phyloP scores from a whole-genome alignment of 2,888 invertebrate species.

The Caenorhabditis becei region DNA sequence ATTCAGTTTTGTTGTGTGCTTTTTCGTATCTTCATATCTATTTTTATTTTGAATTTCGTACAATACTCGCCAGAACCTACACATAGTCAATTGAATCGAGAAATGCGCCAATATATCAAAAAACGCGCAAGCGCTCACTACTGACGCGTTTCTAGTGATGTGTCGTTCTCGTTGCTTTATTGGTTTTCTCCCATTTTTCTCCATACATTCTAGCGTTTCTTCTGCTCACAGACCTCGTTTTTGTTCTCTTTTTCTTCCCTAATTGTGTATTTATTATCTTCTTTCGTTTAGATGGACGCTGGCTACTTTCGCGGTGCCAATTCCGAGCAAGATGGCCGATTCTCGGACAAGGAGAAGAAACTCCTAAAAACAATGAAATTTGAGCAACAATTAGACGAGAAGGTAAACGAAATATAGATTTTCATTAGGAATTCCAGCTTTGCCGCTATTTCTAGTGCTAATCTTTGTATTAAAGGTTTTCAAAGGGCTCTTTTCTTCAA shows the following conservation, averaged over 20 bases:
- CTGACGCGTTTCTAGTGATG: neutral
- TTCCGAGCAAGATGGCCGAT: conserved; percentile 98
- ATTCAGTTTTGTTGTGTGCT: no score
- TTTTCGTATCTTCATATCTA: no score
- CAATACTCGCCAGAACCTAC: no score
- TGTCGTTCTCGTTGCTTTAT: neutral
- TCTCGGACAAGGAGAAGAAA: conserved; percentile 99
- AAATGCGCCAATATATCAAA: neutral
- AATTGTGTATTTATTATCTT: neutral
- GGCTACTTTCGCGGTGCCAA: conserved; percentile 88
- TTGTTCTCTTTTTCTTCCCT: conserved; percentile 5
- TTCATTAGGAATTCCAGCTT: conserved; percentile 8
- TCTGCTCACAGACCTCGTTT: no score
- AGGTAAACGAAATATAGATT: conserved; percentile 85
- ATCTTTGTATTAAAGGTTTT: conserved; percentile 57
- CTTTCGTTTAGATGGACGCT: conserved; percentile 69
- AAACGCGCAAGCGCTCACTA: neutral
- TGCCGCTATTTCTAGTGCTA: conserved; percentile 8
- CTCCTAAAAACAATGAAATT: conserved; percentile 99
- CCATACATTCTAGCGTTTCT: neutral
- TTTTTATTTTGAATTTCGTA: conserved; percentile 1
- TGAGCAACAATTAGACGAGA: conserved; percentile 92
- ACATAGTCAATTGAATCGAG: no score
- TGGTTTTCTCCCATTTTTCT: neutral
- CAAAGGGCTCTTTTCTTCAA: conserved; percentile 81